phyloP scores from a whole-genome alignment of 2,888 invertebrate species.

The Chymomyza caudatula region DNA sequence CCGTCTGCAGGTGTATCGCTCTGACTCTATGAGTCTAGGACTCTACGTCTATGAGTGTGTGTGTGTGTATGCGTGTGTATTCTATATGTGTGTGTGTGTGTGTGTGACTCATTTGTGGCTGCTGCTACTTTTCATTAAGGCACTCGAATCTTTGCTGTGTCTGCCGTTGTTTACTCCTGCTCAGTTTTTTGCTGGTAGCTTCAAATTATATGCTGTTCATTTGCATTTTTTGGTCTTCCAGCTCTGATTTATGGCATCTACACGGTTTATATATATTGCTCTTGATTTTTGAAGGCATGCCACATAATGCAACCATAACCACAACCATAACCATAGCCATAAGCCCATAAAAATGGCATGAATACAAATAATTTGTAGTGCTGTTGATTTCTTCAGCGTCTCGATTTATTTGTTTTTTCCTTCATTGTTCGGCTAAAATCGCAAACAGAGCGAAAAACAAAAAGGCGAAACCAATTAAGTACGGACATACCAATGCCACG shows the following conservation, averaged over 20 bases:
- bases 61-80: slow-evolving; percentile 10
- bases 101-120: not conserved
- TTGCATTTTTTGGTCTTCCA: slow-evolving; percentile 52
- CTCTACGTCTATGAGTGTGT: slow-evolving; percentile 3
- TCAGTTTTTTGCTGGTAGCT: slow-evolving; percentile 1
- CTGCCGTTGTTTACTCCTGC: slow-evolving; percentile 22
- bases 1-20: slow-evolving; percentile 21
- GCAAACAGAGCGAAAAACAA: slow-evolving; percentile 23
- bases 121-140: slow-evolving; percentile 65
- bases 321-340: not conserved
- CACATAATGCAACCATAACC: slow-evolving; percentile 10
- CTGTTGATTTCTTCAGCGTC: not conserved
- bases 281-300: not conserved
- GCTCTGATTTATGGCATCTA: not conserved
- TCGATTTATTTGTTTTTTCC: not conserved
- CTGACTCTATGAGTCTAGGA: not conserved
- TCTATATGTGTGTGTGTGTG: slow-evolving; percentile 10
- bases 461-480: slow-evolving; percentile 62
- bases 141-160: slow-evolving; percentile 61
- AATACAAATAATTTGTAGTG: not conserved
- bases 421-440: not conserved
- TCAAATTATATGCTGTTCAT: slow-evolving; percentile 56
- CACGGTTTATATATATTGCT: not conserved
- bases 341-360: too few relatives aligned
- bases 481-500: slow-evolving; percentile 61